These are phyloP conservation scores for Florisuga fusca DNA, from an alignment of 2,797 vertebrate species.

Conservation along the genomic window DNA sequence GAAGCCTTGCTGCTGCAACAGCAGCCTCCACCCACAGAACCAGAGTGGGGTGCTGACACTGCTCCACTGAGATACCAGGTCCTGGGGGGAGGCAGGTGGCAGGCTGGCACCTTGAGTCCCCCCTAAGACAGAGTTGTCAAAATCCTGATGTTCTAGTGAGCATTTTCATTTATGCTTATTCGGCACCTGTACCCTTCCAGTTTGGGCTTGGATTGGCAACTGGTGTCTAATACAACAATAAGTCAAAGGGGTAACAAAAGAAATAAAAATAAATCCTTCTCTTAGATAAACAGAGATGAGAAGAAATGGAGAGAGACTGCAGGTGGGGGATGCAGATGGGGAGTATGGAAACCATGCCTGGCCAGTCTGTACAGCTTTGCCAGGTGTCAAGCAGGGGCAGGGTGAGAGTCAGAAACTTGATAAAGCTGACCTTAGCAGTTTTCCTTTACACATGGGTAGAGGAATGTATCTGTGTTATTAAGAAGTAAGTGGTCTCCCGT, in stretches of 20 bases:
- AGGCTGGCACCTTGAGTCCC: background rate
- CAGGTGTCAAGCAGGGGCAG: background rate
- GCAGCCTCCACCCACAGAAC: background rate
- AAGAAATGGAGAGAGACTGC: background rate
- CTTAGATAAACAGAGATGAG: background rate
- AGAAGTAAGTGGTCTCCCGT: background rate
- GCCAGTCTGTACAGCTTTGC: background rate
- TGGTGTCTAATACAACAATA: background rate
- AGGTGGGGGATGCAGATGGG: background rate
- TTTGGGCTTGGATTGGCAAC: background rate
- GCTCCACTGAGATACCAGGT: background rate
- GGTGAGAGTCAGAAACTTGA: background rate
- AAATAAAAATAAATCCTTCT: background rate
- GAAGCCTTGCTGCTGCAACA: background rate
- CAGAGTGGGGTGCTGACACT: background rate
- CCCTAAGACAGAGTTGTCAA: background rate
- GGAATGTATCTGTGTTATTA: background rate
- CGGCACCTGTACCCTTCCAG: background rate
- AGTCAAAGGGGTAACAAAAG: background rate
- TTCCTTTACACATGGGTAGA: background rate
- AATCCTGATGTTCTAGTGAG: background rate
- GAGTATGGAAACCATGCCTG: background rate
- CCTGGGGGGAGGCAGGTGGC: background rate
- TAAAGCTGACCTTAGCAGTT: background rate
- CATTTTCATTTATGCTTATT: background rate